Conservation (phyloP, 2,113 vertebrate genomes). For the Saiga tatarica region DNA sequence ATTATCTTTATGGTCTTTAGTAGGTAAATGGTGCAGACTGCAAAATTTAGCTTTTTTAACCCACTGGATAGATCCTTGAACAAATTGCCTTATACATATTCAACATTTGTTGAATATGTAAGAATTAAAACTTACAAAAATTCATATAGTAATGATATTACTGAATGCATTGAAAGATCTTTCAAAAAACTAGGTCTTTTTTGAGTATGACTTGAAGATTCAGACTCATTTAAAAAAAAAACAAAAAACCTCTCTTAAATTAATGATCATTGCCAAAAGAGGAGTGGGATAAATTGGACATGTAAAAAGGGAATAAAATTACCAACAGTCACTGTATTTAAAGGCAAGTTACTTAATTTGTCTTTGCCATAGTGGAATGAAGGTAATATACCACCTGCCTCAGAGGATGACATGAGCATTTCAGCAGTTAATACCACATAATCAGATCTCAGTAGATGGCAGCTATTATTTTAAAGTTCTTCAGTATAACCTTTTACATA, state of each 20-base stretch:
- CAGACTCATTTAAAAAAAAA: not conserved
- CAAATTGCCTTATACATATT: not conserved
- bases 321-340: not conserved
- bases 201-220: not conserved
- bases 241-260: not conserved
- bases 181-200: not conserved
- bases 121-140: not conserved
- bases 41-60: slow-evolving; percentile 9
- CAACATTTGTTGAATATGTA: not conserved
- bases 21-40: not conserved
- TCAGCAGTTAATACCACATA: not conserved
- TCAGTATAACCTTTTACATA: not conserved
- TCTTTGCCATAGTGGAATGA: not conserved
- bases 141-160: not conserved
- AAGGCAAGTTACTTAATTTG: not conserved
- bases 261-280: not conserved
- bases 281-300: not conserved
- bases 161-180: not conserved
- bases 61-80: not conserved
- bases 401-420: not conserved
- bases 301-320: not conserved
- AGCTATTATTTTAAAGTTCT: not conserved
- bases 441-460: not conserved
- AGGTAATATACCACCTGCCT: not conserved
- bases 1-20: not conserved